Evolutionary conservation across 2,888 invertebrate species (phyloP), one percentile per base, ranked within the genome.

Genomic region (Aphrophora alni): DNA sequence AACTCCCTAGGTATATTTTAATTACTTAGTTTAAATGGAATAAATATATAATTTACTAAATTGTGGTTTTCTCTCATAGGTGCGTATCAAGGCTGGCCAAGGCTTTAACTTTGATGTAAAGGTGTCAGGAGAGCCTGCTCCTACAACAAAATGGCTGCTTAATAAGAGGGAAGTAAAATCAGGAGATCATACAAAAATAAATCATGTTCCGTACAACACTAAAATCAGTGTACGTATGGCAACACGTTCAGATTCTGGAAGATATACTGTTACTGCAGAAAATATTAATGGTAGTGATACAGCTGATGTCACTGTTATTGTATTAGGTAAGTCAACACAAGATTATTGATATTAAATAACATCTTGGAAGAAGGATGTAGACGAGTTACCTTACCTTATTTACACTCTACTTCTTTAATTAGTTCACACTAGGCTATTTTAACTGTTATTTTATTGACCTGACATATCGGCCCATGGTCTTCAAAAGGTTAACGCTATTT

Each of bases 281-380:
- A 99, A 99, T 87, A 90, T 92, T 77, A 97, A 97, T 85, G 99
- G 99, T n/a, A 95, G 94, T 86, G 99, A 99, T 87, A 93, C 94
- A 28, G 98, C 98, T 24, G 95, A 96, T 80, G 97, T 99, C 0
- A 96, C 97, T 86, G 97, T 99, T 0, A 95, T 92, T 8, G 95
- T 97, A 0, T 89, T 97, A 51, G 88, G 88, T 89, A 82, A 86
- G 85, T 83, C 73, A 44, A n/a, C n/a, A n/a, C n/a, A n/a, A n/a
- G n/a, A n/a, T n/a, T n/a, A 51, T 10, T 27, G 33, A 5, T 8
- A 8, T 33, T 33, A 33, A 33, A 33, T 33, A 33, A 33, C 8
- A 33, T 24, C n/a, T n/a, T n/a, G n/a, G n/a, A n/a, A n/a, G n/a
- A n/a, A n/a, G n/a, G n/a, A n/a, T n/a, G n/a, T n/a, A n/a, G n/a